Evolutionary conservation across 1,140 invertebrate species (phyloP), one percentile per base, ranked within the genome.

Genomic region (Thaumetopoea pityocampa): DNA sequence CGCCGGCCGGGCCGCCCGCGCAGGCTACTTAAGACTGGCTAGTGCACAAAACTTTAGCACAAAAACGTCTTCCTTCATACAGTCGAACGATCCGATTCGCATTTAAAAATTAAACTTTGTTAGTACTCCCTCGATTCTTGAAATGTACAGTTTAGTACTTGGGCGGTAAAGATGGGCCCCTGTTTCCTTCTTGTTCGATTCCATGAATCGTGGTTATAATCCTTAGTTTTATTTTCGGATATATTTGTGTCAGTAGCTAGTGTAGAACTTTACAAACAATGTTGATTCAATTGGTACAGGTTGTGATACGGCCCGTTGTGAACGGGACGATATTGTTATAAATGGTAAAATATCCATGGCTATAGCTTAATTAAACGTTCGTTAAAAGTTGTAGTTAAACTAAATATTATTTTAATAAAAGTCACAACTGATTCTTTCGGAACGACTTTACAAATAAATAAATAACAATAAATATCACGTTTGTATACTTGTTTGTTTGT

Each of bases 211-310:
- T 76, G 61, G 55, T 81, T 79, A 73, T 72, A 61, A 63, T 77
- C 74, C 77, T 67, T 79, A 67, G 77, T 45, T 80, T 84, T 81
- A 74, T 81, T 84, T 84, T 81, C 71, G 55, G 71, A 84, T 67
- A 58, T 80, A 72, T 81, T 76, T 78, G 74, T 77, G 80, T 84
- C 80, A 73, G 69, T 83, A 84, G 80, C 63, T 84, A 84, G 80
- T 70, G 74, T 84, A 81, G 73, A 79, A 73, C 67, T 84, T 81
- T 84, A 84, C 80, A 84, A 81, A 84, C 74, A 77, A 82, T 79
- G 77, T 82, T 84, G 73, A 78, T 82, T 84, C 80, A 84, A 84
- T 84, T 84, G 73, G 77, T 80, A 83, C 80, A 80, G 80, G 80
- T 84, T 84, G 80, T 84, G 80, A 84, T 81, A 81, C 63, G 80